Base-by-base conservation (phyloP, 2,797 vertebrate genomes). In the Protosalanx chinensis region DNA sequence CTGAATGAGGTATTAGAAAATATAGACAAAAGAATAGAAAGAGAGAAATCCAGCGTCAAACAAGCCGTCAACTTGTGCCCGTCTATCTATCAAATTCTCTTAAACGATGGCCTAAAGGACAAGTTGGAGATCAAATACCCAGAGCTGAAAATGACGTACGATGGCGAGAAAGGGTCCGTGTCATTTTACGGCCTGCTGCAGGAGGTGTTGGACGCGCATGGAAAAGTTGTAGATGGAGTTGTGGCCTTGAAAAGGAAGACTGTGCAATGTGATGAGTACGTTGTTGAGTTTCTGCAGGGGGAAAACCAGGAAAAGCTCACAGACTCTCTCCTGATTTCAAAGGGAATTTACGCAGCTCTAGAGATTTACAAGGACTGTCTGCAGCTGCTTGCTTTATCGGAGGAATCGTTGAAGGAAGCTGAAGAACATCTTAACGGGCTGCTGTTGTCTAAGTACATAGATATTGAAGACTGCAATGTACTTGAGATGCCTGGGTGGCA, bases 171-270 rank as follows among this genome's bases (percentile, higher is more conserved):
- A 73, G 64, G 82, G 0, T 53, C 68, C 2, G 13, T 98, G 66
- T 79, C 32, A 2, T 12, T 97, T 2, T 89, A 76, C 51, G 96
- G 97, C 3, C 76, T 93, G 29, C 70, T 6, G 2, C 30, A 88
- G 0, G 94, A 97, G 60, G 90, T 96, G 15, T 81, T 89, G 29
- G 85, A 85, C 83, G 81, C 86, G n/a, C 93, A 72, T 78, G 88
- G 82, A 75, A 75, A 88, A 1, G 81, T 97, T 66, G 81, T 86
- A 4, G 84, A 92, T 37, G 81, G 74, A 35, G 3, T 86, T 3
- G 0, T 84, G 8, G 41, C n/a, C 59, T 71, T 96, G 67, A 85
- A 83, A 57, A 70, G 53, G 41, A 86, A 84, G 63, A 70, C 62
- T 6, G 10, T 94, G 68, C 67, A 78, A 2, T 0, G 92, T 1